phyloP scores from a whole-genome alignment of 2,113 vertebrate species.

The Lagopus leucura region DNA sequence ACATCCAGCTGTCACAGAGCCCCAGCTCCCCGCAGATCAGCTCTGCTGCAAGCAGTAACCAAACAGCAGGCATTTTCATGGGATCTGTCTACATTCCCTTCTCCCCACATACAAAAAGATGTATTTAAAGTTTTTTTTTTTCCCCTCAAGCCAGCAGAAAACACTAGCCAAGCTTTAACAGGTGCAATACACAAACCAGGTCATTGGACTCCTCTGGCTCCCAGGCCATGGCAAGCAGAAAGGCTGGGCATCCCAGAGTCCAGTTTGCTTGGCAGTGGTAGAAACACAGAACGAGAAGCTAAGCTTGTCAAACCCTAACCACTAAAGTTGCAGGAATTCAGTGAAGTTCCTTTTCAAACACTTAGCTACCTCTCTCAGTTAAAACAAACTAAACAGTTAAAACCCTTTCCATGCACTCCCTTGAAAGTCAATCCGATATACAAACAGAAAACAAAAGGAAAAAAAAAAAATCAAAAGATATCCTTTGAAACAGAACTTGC shows the following conservation, averaged over 20 bases:
- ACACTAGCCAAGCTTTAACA: neutral
- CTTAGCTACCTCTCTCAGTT: constrained; percentile 59
- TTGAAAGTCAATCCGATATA: constrained; percentile 20
- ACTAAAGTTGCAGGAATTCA: constrained; percentile 13
- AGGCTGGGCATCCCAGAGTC: neutral
- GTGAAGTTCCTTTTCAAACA: constrained; percentile 42
- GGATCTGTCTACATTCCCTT: constrained; percentile 20
- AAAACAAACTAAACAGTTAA: constrained; percentile 63
- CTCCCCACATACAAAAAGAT: constrained; percentile 38
- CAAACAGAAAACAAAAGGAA: constrained; percentile 53
- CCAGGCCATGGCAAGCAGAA: neutral
- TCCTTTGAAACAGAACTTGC: constrained; percentile 64
- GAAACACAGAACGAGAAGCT: constrained; percentile 43
- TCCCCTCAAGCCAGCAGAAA: constrained; percentile 21
- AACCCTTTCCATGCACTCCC: constrained; percentile 57
- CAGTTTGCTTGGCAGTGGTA: neutral
- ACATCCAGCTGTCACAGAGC: neutral
- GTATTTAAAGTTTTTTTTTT: neutral
- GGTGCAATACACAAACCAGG: neutral
- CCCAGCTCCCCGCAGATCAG: neutral
- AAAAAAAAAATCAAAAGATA: neutral
- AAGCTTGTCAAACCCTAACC: constrained; percentile 55
- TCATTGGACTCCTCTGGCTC: fast-evolving
- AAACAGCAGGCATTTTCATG: neutral
- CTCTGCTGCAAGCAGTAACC: neutral